Base-by-base conservation (phyloP, 2,888 invertebrate genomes). In the Fissipunctia ypsillon region DNA sequence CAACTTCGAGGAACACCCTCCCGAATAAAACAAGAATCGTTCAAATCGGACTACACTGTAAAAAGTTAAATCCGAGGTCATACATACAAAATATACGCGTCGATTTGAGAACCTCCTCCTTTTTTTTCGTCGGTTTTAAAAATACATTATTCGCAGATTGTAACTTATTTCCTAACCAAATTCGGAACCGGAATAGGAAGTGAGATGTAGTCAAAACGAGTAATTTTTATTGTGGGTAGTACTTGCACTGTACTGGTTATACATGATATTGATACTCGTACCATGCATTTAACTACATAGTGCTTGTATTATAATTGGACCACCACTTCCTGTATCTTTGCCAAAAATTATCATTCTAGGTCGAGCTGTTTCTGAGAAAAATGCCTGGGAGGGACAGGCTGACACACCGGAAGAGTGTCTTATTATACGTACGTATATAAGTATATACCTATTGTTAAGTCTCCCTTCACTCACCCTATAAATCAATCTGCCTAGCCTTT, bases 161-260 rank as follows among this genome's bases (percentile, higher is more conserved):
- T 3, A 19, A 57, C 7, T 22, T 19, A 28, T 12, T n/a, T n/a
- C n/a, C n/a, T 25, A 9, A 52, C 14, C 9, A 19, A 63, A 31
- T 31, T 80, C 50, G 45, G 31, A 78, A 64, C 79, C 61, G 82
- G 78, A 78, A 41, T 2, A 61, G 76, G 67, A 81, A 81, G 60
- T 81, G 0, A 22, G 28, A 48, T 35, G 5, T 14, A 28, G 22
- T 56, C 14, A 16, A 45, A 68, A 73, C 52, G 19, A 48, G 57
- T 68, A 25, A 12, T 31, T 50, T 66, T 59, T 41, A 48, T 45
- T 63, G 48, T 63, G 48, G 31, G 56, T 41, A 41, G 64, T 28
- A 68, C 52, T 52, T 63, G 31, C 52, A 28, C 19, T 16, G 0
- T 54, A 81, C 52, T 52, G 48, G 81, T 81, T 59, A 7, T 22